Conservation (phyloP, 1,140 invertebrate genomes). For the Harpegnathos saltator region DNA sequence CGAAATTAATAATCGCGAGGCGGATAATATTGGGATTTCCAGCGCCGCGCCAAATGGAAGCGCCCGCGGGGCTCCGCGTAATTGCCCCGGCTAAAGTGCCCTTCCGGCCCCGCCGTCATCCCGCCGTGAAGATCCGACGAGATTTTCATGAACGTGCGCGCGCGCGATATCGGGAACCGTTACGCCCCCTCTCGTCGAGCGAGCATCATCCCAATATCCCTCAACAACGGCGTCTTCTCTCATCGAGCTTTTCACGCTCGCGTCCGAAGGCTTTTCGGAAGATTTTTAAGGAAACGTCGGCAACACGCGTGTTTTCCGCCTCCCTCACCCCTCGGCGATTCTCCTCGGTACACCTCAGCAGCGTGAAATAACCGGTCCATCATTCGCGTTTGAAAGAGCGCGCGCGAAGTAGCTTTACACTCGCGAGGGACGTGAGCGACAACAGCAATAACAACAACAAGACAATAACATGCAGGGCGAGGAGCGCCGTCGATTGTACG, state of each 20-base stretch:
- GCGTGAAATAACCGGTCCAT: neutral
- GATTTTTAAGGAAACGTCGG: neutral
- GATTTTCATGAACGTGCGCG: slow-evolving; percentile 17
- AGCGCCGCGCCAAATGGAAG: slow-evolving; percentile 33
- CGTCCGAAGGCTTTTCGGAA: neutral
- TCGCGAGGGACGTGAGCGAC: too few relatives aligned
- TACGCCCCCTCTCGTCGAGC: neutral
- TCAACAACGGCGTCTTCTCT: neutral
- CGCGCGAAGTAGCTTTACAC: too few relatives aligned
- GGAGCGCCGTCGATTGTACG: neutral
- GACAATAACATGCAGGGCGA: too few relatives aligned
- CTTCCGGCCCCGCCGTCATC: slow-evolving; percentile 6
- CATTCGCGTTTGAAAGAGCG: too few relatives aligned
- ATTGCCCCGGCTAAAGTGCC: slow-evolving; percentile 41
- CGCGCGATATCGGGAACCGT: slow-evolving; percentile 17
- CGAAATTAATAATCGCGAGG: slow-evolving; percentile 70
- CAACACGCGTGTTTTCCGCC: too few relatives aligned
- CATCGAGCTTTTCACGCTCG: neutral
- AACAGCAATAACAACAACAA: too few relatives aligned
- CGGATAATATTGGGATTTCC: slow-evolving; percentile 70
- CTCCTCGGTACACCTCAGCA: too few relatives aligned
- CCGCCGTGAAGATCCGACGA: neutral
- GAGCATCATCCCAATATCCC: slow-evolving; percentile 14
- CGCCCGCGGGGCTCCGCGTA: slow-evolving; percentile 13
- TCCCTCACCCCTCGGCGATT: too few relatives aligned